Evolutionary conservation across 2,113 vertebrate species (phyloP).

Genomic region (Ailuropoda melanoleuca): DNA sequence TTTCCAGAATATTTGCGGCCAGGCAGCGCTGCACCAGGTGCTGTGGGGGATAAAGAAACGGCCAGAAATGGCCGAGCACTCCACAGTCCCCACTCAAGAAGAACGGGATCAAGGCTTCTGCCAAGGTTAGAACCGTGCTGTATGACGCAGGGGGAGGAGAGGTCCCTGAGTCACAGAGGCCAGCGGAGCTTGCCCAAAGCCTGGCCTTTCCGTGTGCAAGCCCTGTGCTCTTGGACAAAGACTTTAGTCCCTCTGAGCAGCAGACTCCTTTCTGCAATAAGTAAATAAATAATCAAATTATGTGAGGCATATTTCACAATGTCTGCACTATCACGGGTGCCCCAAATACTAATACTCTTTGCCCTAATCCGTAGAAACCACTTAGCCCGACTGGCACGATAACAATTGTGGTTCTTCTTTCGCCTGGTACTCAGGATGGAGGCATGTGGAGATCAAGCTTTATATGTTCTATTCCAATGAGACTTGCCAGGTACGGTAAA

Average conservation of each 20-base stretch:
- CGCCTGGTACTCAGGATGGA: background rate
- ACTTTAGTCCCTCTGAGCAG: background rate
- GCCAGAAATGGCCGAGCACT: background rate
- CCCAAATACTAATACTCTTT: background rate
- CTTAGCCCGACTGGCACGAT: too few species aligned
- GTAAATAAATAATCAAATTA: background rate
- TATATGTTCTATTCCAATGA: background rate
- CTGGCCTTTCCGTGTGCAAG: background rate
- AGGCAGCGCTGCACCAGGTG: background rate
- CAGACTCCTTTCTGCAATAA: background rate
- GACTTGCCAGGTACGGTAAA: background rate
- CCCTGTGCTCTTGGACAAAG: background rate
- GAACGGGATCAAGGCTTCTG: background rate
- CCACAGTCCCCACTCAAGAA: background rate
- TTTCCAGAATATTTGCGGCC: background rate
- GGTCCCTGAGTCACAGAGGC: background rate
- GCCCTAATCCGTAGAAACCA: background rate
- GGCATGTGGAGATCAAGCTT: background rate
- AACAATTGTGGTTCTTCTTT: background rate
- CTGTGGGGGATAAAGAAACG: background rate
- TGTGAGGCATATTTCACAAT: background rate
- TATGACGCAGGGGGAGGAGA: fast-evolving
- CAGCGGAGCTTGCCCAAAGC: background rate
- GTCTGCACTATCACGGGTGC: background rate
- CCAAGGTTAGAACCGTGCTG: background rate